phyloP scores from a whole-genome alignment of 1,140 invertebrate genomes.

The Lerema accius region DNA sequence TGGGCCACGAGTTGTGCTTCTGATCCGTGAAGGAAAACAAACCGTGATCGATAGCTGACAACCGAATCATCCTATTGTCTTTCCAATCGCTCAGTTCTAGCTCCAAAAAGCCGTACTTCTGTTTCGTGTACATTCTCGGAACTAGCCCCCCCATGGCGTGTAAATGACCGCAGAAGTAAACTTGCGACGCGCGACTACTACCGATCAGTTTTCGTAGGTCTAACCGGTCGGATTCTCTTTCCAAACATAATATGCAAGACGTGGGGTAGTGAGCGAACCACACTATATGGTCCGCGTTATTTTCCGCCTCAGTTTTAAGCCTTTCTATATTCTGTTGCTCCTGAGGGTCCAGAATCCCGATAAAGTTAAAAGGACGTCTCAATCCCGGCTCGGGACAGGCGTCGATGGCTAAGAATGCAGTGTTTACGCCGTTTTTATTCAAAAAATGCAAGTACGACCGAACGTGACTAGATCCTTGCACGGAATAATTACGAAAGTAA shows the following conservation, averaged over 20 bases:
- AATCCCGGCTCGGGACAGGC: conserved; percentile 94
- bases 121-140: conserved; percentile 94
- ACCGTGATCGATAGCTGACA: conserved; percentile 94
- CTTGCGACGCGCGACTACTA: conserved; percentile 69
- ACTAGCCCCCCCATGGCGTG: conserved; percentile 92
- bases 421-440: conserved; percentile 82
- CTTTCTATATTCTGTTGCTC: conserved; percentile 83
- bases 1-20: conserved; percentile 90
- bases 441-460: conserved; percentile 91
- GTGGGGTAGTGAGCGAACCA: conserved; percentile 97
- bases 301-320: conserved; percentile 65
- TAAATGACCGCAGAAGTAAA: conserved; percentile 96
- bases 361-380: conserved; percentile 95
- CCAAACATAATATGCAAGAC: conserved; percentile 90
- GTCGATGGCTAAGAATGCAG: conserved; percentile 94
- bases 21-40: conserved; percentile 95
- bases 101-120: conserved; percentile 93
- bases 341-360: conserved; percentile 90
- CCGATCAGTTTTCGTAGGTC: conserved; percentile 84
- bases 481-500: conserved; percentile 91
- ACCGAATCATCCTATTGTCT: conserved; percentile 93
- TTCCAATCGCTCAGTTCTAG: conserved; percentile 97
- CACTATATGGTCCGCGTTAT: conserved; percentile 67
- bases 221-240: conserved; percentile 72
- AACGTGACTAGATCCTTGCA: conserved; percentile 88